Evolutionary conservation across 2,113 vertebrate species (phyloP).

Genomic region (Lycocorax pyrrhopterus): DNA sequence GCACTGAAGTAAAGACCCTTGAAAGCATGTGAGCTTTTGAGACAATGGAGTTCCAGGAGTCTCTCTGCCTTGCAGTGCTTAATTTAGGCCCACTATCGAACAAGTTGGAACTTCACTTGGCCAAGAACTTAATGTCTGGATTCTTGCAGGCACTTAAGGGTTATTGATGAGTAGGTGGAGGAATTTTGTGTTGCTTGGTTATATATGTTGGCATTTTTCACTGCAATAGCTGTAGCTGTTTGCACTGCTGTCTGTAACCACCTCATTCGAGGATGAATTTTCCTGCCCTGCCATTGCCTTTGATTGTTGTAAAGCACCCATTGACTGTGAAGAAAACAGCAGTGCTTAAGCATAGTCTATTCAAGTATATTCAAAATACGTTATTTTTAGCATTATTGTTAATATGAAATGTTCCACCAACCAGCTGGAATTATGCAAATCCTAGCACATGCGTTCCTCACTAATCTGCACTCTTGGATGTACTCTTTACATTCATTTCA

Average conservation of each 20-base stretch:
- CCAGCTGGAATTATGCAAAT: constrained; percentile 64
- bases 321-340: background rate
- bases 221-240: constrained; percentile 9
- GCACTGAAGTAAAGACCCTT: background rate
- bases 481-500: constrained; percentile 55
- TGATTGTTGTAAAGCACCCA: constrained; percentile 27
- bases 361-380: constrained; percentile 52
- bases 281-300: constrained; percentile 17
- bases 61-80: background rate
- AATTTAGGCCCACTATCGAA: background rate
- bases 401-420: constrained; percentile 52
- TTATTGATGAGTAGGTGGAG: constrained; percentile 4
- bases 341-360: constrained; percentile 38
- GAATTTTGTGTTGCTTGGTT: background rate
- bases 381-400: constrained; percentile 70
- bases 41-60: background rate
- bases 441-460: constrained; percentile 40
- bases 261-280: constrained; percentile 36
- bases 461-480: constrained; percentile 57
- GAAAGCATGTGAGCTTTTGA: background rate
- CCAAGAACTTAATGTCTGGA: background rate
- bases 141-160: background rate
- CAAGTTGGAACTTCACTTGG: background rate
- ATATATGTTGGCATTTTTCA: background rate
- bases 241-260: background rate